Conservation (phyloP, 2,888 invertebrate genomes). For the Nycteola revayana region DNA sequence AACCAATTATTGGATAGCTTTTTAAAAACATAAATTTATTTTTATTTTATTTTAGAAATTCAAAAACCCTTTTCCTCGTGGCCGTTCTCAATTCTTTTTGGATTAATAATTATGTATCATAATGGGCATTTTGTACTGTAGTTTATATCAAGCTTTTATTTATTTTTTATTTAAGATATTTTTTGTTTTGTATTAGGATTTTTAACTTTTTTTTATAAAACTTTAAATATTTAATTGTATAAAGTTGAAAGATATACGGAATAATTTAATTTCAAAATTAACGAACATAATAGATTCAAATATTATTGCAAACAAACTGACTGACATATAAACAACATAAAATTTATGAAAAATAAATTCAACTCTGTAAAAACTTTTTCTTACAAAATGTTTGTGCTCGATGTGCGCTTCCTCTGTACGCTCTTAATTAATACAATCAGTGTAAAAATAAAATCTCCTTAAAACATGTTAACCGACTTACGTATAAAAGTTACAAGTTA, state of each 20-base stretch:
- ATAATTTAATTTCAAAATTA: constrained; percentile 27
- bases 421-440: constrained; percentile 53
- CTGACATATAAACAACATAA: constrained; percentile 1
- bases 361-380: constrained; percentile 11
- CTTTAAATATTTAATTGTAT: constrained; percentile 22
- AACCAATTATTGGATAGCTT: no score
- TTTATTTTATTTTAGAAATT: no score
- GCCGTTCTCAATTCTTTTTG: no score
- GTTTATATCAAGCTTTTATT: constrained; percentile 14
- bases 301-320: not conserved
- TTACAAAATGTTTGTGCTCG: constrained; percentile 46
- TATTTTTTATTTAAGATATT: constrained; percentile 9
- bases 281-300: not conserved
- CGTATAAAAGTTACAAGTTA: constrained; percentile 61
- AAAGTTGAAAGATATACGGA: constrained; percentile 36
- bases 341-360: constrained; percentile 8
- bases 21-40: no score
- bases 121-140: constrained; percentile 53
- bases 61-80: no score
- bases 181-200: constrained; percentile 12
- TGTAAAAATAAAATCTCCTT: constrained; percentile 68
- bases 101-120: no score
- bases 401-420: constrained; percentile 49
- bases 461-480: constrained; percentile 59
- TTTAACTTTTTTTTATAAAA: constrained; percentile 28